Evolutionary conservation across 2,113 vertebrate species (phyloP), one percentile per base, ranked within the genome.

Genomic region (Australoheros scitulus): DNA sequence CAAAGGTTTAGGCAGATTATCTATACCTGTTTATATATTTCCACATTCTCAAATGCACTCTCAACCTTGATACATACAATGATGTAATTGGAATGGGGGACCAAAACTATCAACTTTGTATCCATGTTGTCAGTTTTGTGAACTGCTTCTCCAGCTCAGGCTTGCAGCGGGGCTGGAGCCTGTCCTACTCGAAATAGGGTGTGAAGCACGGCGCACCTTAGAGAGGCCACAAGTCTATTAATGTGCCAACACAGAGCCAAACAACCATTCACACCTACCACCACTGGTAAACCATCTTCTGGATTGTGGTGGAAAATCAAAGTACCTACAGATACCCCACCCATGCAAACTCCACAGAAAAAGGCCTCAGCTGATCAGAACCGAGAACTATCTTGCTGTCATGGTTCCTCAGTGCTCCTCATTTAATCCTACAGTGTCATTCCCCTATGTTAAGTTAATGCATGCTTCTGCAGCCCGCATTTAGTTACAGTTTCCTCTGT

Each of bases 241-340:
- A 14, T 65, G 63, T 65, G 2, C 15, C 24, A 65, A 10, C 13
- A 24, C 38, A 65, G 63, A 56, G 20, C 52, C n/a, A 3, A n/a
- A 56, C 20, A 56, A n/a, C 52, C 63, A 43, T 43, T 43, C 63
- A 18, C 50, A 18, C 50, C 50, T 18, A 18, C 50, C 38, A 65
- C n/a, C 38, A 65, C 4, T 13, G 2, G 0, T 26, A 65, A 65
- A 65, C 38, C 38, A 43, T 47, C 43, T 6, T 43, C 0, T 43
- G 63, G 2, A 15, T 14, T 50, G 47, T 50, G 14, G 47, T 5
- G 14, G 47, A 50, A 17, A 65, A 26, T 65, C 4, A 26, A 14
- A 41, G 38, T 11, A 41, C 38, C 38, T 43, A 17, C 22, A 2
- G 22, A 14, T 68, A 41, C 3, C 0, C 34, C 18, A 22, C 34